Conservation (phyloP, 2,797 vertebrate genomes). For the Parauchenoglanis ngamensis region DNA sequence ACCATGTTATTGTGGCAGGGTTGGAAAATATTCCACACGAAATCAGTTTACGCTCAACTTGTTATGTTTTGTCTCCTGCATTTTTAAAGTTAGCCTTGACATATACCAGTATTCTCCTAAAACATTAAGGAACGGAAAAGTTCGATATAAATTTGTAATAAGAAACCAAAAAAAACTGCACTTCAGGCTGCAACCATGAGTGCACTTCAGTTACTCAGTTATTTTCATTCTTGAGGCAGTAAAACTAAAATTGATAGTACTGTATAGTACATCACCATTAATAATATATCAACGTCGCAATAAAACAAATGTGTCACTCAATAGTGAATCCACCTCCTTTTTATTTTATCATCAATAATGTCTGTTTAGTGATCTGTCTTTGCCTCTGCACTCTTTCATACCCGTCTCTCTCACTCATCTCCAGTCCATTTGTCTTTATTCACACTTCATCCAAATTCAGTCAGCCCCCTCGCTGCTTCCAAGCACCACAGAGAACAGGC, state of each 20-base stretch:
- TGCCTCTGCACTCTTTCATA: neutral
- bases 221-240: neutral
- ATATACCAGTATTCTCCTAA: neutral
- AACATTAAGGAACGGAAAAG: neutral
- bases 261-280: neutral
- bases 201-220: neutral
- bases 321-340: neutral
- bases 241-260: neutral
- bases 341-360: neutral
- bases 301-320: neutral
- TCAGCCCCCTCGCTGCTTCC: neutral
- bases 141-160: neutral
- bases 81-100: neutral
- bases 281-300: neutral
- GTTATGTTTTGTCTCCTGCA: neutral
- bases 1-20: neutral
- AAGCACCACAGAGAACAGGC: neutral
- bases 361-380: too few species aligned
- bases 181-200: neutral
- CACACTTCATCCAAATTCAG: slow-evolving; percentile 3
- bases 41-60: neutral
- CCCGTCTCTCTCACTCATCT: neutral
- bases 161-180: neutral
- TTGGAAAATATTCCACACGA: neutral
- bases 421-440: neutral